These are phyloP conservation scores for Melanaphis sacchari DNA, from an alignment of 1,140 invertebrate species.

Conservation along the genomic window DNA sequence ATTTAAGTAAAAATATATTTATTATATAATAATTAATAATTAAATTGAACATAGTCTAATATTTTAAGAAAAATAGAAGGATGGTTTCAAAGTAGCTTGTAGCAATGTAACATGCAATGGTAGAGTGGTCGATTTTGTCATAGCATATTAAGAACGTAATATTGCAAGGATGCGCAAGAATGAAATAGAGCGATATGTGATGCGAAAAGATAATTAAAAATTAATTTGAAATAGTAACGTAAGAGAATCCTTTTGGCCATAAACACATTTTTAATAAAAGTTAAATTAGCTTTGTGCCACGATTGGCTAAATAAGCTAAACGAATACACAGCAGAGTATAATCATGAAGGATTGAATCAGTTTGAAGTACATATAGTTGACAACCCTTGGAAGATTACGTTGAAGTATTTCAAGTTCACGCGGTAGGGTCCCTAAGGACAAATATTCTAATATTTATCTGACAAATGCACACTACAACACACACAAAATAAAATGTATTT, in stretches of 20 bases:
- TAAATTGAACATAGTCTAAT: background rate
- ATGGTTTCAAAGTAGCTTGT: background rate
- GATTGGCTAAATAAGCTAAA: background rate
- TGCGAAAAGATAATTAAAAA: background rate
- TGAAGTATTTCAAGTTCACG: no score
- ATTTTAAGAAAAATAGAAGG: background rate
- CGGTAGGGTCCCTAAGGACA: no score
- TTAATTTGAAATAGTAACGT: background rate
- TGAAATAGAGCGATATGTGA: background rate
- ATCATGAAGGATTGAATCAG: background rate
- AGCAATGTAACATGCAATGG: background rate
- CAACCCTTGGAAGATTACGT: no score
- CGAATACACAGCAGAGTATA: background rate
- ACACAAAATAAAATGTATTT: background rate
- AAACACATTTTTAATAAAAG: background rate
- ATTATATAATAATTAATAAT: no score
- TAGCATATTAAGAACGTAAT: background rate
- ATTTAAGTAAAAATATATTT: background rate
- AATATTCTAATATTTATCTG: background rate
- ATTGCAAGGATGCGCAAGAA: background rate
- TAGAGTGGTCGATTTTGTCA: background rate
- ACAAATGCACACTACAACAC: background rate
- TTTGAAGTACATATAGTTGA: background rate
- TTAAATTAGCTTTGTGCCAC: background rate
- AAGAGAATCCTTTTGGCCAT: background rate